Conservation (phyloP, 2,113 vertebrate genomes). For the Apaloderma vittatum region DNA sequence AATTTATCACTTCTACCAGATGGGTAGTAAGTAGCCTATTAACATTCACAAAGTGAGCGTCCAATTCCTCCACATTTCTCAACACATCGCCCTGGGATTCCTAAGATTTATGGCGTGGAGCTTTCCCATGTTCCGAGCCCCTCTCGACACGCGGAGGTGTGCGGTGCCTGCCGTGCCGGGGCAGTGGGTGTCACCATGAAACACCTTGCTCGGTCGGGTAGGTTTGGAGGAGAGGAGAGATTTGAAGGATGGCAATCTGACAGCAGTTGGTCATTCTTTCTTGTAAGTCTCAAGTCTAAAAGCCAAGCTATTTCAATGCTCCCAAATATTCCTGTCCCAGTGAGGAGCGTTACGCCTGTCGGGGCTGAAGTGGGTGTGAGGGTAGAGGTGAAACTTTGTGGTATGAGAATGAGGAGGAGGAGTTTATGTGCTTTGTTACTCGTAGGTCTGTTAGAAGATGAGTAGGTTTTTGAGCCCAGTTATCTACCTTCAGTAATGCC, state of each 20-base stretch:
- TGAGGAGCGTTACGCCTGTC: background rate
- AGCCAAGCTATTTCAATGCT: background rate
- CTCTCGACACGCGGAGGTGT: background rate
- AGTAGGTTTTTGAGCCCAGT: background rate
- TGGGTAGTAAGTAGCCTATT: constrained; percentile 72
- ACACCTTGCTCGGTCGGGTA: background rate
- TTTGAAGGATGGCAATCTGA: background rate
- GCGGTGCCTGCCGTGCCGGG: fast-evolving
- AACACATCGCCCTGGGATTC: constrained; percentile 47
- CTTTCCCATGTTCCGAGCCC: constrained; percentile 30
- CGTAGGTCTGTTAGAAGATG: background rate
- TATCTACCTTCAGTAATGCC: background rate
- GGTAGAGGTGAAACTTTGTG: background rate
- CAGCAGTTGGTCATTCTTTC: background rate
- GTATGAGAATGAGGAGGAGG: background rate
- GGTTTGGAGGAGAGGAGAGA: background rate
- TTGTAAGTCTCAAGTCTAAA: background rate
- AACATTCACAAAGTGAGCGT: constrained; percentile 62
- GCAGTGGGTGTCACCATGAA: background rate
- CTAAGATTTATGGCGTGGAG: constrained; percentile 1
- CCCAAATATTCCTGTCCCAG: fast-evolving
- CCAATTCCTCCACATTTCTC: constrained; percentile 59
- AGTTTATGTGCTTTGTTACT: background rate
- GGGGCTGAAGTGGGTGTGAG: background rate
- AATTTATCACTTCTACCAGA: constrained; percentile 72